These are phyloP conservation scores for Drosophila elegans DNA, from an alignment of 1,140 invertebrate genomes.

Conservation along the genomic window DNA sequence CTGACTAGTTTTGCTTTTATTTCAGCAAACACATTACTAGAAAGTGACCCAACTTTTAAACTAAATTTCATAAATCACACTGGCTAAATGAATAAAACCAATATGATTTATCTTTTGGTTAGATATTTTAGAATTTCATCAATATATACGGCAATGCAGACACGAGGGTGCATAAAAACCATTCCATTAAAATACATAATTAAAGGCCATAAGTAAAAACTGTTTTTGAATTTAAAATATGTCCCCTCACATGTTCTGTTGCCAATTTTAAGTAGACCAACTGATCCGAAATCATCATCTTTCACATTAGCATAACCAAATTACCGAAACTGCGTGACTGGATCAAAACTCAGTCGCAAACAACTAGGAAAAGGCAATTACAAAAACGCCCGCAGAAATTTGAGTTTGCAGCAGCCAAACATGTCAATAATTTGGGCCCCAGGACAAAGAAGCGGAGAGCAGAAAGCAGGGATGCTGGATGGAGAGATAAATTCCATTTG, in stretches of 20 bases:
- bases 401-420: constrained; percentile 16
- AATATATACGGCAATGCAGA: too few species aligned
- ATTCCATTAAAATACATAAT: too few species aligned
- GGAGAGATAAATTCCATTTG: constrained; percentile 61
- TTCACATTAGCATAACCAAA: background rate
- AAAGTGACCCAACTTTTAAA: too few species aligned
- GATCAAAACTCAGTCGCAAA: constrained; percentile 9
- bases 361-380: constrained; percentile 31
- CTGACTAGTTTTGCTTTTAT: constrained; percentile 12
- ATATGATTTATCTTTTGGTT: background rate
- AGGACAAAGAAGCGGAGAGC: background rate
- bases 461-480: constrained; percentile 5
- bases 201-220: too few species aligned
- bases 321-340: constrained; percentile 17
- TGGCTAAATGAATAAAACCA: background rate
- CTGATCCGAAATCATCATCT: background rate
- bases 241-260: background rate
- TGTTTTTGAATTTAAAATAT: background rate
- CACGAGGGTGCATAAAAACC: too few species aligned
- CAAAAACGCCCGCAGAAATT: constrained; percentile 16
- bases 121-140: background rate
- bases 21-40: background rate
- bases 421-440: constrained; percentile 55
- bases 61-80: too few species aligned
- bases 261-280: background rate